These are phyloP conservation scores for Hydrozoanthus tunicans DNA, from an alignment of 64 coral and sea anemone species.

Conservation along the genomic window DNA sequence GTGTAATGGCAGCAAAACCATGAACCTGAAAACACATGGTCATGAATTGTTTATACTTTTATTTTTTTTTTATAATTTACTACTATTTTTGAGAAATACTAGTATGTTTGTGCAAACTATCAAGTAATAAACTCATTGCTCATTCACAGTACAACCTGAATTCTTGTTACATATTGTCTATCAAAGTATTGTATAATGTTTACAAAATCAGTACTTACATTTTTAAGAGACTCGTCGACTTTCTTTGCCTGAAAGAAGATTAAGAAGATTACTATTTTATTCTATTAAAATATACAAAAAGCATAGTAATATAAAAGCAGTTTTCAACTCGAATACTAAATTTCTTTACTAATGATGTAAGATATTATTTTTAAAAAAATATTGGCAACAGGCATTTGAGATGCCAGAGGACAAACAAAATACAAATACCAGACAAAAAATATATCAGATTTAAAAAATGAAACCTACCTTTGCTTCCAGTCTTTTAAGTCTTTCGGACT, in stretches of 20 bases:
- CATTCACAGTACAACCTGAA: constrained; percentile 3
- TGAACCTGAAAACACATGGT: constrained; percentile 27
- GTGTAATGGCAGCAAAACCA: constrained; percentile 11
- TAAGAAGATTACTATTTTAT: constrained; percentile 9
- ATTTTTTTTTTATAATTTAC: constrained; percentile 1
- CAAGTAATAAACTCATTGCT: constrained; percentile 8
- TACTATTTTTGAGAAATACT: constrained; percentile 9
- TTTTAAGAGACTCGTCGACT: not conserved
- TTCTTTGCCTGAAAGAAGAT: constrained; percentile 11
- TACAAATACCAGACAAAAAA: constrained; percentile 22
- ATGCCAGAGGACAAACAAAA: constrained; percentile 30
- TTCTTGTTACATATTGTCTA: constrained; percentile 1
- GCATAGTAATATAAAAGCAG: not conserved
- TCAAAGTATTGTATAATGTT: constrained; percentile 9
- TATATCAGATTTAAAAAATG: constrained; percentile 23
- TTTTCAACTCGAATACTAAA: constrained; percentile 13
- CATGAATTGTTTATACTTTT: constrained; percentile 6
- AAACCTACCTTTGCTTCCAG: constrained; percentile 27
- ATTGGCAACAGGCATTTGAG: constrained; percentile 1
- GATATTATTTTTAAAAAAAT: not conserved
- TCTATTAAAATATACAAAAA: constrained; percentile 11
- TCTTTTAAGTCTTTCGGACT: constrained; percentile 12
- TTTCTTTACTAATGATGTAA: no score
- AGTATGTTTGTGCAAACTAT: not conserved
- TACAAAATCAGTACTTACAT: constrained; percentile 13